Evolutionary conservation across 2,113 vertebrate genomes (phyloP).

Genomic region (Dromaius novaehollandiae): DNA sequence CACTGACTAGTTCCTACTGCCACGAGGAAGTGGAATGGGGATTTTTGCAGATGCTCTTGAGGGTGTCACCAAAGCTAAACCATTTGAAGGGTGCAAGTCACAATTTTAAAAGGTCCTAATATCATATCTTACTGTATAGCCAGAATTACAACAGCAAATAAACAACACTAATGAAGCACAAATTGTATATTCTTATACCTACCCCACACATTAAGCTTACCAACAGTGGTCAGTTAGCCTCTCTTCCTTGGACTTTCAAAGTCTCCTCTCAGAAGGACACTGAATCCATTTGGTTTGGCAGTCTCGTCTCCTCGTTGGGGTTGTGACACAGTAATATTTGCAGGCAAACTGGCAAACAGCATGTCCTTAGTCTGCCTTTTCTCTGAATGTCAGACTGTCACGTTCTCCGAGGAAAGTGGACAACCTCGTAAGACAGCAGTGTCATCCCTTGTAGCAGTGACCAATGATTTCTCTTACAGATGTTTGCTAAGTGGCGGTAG

Average conservation of each 20-base stretch:
- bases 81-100: not conserved
- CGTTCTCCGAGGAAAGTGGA: not conserved
- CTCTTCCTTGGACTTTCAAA: not conserved
- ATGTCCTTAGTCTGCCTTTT: not conserved
- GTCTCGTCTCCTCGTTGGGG: too few relatives aligned
- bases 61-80: too few relatives aligned
- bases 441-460: not conserved
- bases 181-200: not conserved
- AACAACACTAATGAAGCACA: not conserved
- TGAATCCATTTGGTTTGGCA: not conserved
- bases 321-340: too few relatives aligned
- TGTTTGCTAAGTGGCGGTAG: not conserved
- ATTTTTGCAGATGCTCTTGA: too few relatives aligned
- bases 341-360: not conserved
- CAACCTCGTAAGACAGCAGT: not conserved
- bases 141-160: not conserved
- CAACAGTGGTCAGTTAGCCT: not conserved
- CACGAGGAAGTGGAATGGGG: too few relatives aligned
- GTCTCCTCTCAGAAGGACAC: not conserved
- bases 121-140: not conserved
- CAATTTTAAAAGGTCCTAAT: not conserved
- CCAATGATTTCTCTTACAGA: not conserved
- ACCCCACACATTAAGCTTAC: fast-evolving
- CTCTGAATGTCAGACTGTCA: not conserved
- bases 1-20: too few relatives aligned